phyloP scores from a whole-genome alignment of 2,888 invertebrate genomes.

The Athripsodes cinereus region DNA sequence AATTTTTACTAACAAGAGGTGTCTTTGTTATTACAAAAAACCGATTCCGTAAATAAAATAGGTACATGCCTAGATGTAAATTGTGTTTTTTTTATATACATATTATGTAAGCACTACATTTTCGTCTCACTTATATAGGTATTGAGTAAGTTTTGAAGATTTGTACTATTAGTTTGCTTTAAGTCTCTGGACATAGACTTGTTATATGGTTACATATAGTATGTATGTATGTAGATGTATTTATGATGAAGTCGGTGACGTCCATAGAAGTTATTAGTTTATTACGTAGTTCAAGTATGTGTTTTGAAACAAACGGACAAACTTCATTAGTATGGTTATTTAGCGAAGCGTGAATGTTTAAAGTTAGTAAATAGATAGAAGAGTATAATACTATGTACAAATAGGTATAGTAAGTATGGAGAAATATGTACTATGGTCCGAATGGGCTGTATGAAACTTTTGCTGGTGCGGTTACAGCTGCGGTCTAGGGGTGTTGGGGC shows the following conservation, averaged over 20 bases:
- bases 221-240: too few relatives aligned
- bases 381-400: neutral
- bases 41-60: too few relatives aligned
- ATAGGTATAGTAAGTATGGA: neutral
- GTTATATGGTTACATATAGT: too few relatives aligned
- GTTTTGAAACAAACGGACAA: neutral
- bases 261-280: neutral
- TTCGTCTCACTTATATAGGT: too few relatives aligned
- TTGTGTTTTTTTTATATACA: too few relatives aligned
- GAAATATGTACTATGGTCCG: neutral
- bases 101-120: too few relatives aligned
- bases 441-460: conserved; percentile 3
- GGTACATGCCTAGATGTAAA: too few relatives aligned
- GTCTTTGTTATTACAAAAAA: too few relatives aligned
- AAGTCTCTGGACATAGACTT: too few relatives aligned
- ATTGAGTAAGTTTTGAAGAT: too few relatives aligned
- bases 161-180: too few relatives aligned
- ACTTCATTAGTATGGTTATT: neutral
- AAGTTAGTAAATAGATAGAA: neutral
- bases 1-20: too few relatives aligned
- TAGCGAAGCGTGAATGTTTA: neutral
- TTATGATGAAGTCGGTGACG: neutral
- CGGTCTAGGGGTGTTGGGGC: neutral
- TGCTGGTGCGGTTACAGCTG: conserved; percentile 1
- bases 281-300: neutral